A percentile compares a stretch with the other conserved stretches of the same genome.
Evolutionary conservation across 1,140 invertebrate species (phyloP).

Genomic region (Lepidurus couesii): DNA sequence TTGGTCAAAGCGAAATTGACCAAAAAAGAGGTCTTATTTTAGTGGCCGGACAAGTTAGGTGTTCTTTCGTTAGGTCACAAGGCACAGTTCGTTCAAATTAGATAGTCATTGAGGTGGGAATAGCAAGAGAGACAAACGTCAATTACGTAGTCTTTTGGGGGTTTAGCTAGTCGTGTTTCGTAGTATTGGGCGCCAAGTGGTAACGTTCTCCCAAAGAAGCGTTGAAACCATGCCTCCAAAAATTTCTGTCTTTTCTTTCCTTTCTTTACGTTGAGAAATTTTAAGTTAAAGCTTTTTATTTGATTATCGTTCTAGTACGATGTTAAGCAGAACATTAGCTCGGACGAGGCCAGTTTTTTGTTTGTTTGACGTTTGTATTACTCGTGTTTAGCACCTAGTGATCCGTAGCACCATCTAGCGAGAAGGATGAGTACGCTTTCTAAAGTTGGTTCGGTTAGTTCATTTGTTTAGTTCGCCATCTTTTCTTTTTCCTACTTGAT

Average conservation of each 20-base stretch:
- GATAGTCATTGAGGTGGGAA: background rate
- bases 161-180: slow-evolving; percentile 10
- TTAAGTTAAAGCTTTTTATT: no score
- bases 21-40: background rate
- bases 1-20: no score
- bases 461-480: background rate
- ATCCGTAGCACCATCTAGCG: background rate
- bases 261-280: no score
- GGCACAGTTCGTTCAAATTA: background rate
- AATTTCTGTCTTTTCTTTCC: background rate
- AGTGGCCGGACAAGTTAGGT: background rate
- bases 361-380: no score
- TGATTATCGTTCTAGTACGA: no score
- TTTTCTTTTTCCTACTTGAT: background rate
- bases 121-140: background rate
- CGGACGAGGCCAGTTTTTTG: background rate
- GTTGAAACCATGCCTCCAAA: background rate
- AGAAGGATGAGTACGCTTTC: no score
- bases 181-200: background rate
- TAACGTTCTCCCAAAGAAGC: background rate
- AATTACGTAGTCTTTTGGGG: background rate
- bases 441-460: background rate
- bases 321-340: background rate
- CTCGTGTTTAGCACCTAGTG: background rate
- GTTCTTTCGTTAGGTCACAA: background rate